A percentile compares a stretch with the other conserved stretches of the same genome.
These are phyloP conservation scores for Smutsia temminckii DNA, from an alignment of 2,797 vertebrate genomes.

Conservation along the genomic window DNA sequence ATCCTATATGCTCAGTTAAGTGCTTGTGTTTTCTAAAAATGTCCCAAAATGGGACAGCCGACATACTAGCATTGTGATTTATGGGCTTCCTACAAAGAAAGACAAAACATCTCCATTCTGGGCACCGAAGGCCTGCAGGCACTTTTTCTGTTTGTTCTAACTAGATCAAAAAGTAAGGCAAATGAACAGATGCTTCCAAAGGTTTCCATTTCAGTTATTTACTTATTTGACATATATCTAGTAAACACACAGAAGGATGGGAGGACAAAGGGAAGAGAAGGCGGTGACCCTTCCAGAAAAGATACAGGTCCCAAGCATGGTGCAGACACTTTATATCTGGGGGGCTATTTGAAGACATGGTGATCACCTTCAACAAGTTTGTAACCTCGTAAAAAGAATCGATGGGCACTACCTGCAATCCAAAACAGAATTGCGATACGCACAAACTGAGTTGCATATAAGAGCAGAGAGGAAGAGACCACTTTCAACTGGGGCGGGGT, in stretches of 20 bases:
- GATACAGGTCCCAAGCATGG: neutral
- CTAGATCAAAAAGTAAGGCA: slow-evolving; percentile 24
- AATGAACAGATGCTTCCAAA: neutral
- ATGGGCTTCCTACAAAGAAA: slow-evolving; percentile 27
- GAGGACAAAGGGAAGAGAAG: neutral
- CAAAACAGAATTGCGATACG: neutral
- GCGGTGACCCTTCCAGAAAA: neutral
- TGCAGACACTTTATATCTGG: neutral
- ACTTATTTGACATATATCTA: neutral
- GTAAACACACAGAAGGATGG: neutral
- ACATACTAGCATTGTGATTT: neutral
- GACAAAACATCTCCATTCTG: slow-evolving; percentile 36
- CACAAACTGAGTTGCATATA: neutral
- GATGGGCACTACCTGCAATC: too few relatives aligned
- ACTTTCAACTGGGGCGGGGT: neutral
- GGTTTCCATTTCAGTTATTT: neutral
- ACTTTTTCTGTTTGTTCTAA: slow-evolving; percentile 25
- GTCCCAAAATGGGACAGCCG: neutral
- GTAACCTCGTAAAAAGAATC: neutral
- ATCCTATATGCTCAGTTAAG: neutral
- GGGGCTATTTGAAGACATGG: neutral
- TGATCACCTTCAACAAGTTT: neutral
- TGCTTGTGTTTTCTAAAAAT: slow-evolving; percentile 32
- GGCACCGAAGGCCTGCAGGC: neutral
- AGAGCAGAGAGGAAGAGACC: neutral